Conservation (phyloP, 2,888 invertebrate genomes). For the Apodemia zela region DNA sequence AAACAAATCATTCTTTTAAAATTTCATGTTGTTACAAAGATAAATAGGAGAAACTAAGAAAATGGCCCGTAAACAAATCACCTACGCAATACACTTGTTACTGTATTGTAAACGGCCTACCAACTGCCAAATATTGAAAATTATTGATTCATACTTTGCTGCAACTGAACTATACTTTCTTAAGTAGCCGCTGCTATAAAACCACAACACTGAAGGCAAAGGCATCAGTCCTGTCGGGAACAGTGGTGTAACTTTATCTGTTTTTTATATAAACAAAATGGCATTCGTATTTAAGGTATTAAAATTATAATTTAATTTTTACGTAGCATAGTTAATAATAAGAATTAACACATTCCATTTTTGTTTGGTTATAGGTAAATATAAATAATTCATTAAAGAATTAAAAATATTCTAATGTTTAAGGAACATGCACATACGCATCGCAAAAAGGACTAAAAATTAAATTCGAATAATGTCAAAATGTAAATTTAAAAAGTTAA, state of each 20-base stretch:
- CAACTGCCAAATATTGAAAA: slow-evolving; percentile 63
- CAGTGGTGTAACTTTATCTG: slow-evolving; percentile 40
- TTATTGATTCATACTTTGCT: slow-evolving; percentile 74
- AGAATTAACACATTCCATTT: too few species aligned
- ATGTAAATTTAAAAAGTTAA: too few species aligned
- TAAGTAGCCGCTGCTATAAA: slow-evolving; percentile 61
- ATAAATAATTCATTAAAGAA: background rate
- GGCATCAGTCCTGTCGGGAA: slow-evolving; percentile 58
- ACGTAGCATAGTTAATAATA: background rate
- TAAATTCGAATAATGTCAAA: too few species aligned
- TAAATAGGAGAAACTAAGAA: background rate
- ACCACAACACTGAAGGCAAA: slow-evolving; percentile 49
- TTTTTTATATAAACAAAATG: slow-evolving; percentile 46
- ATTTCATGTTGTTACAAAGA: background rate
- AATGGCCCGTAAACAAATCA: slow-evolving; percentile 7
- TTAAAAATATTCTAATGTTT: background rate
- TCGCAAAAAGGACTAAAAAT: too few species aligned
- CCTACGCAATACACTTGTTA: slow-evolving; percentile 20
- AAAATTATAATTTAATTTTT: slow-evolving; percentile 23
- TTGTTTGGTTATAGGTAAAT: background rate
- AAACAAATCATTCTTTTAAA: background rate
- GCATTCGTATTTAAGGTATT: slow-evolving; percentile 65
- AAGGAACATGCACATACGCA: background rate
- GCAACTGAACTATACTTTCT: slow-evolving; percentile 62
- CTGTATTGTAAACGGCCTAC: slow-evolving; percentile 47